A percentile compares a stretch with the other conserved stretches of the same genome.
Evolutionary conservation across 2,888 invertebrate species (phyloP).

Genomic region (Lamproptera curius): DNA sequence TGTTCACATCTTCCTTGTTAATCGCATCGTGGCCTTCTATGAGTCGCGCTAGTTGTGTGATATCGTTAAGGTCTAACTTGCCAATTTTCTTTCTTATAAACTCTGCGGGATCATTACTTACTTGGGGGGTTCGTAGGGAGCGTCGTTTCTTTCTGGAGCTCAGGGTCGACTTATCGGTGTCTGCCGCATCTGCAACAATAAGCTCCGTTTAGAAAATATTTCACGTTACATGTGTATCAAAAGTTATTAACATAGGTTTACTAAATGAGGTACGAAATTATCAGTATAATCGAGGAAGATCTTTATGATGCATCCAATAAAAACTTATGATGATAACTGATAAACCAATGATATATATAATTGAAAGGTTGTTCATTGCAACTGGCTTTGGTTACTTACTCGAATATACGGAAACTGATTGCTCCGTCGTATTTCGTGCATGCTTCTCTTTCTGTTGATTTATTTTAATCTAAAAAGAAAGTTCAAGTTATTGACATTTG

Average conservation of each 20-base stretch:
- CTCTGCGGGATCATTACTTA: slow-evolving; percentile 66
- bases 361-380: background rate
- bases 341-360: slow-evolving; percentile 10
- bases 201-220: background rate
- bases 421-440: slow-evolving; percentile 45
- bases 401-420: slow-evolving; percentile 53
- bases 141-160: slow-evolving; percentile 64
- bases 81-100: slow-evolving; percentile 62
- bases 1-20: slow-evolving; percentile 30
- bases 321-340: no score
- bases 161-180: slow-evolving; percentile 60
- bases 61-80: slow-evolving; percentile 60
- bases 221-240: no score
- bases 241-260: no score
- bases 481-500: slow-evolving; percentile 12
- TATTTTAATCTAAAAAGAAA: slow-evolving; percentile 54
- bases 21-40: slow-evolving; percentile 58
- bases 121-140: slow-evolving; percentile 52
- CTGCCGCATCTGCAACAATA: slow-evolving; percentile 48
- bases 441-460: slow-evolving; percentile 61
- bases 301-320: no score
- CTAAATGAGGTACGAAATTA: no score
- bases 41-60: slow-evolving; percentile 57
- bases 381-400: slow-evolving; percentile 44
- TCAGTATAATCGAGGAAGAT: no score